Evolutionary conservation across 1,140 invertebrate genomes (phyloP), one percentile per base, ranked within the genome.

Genomic region (Euura saliciscinereae): DNA sequence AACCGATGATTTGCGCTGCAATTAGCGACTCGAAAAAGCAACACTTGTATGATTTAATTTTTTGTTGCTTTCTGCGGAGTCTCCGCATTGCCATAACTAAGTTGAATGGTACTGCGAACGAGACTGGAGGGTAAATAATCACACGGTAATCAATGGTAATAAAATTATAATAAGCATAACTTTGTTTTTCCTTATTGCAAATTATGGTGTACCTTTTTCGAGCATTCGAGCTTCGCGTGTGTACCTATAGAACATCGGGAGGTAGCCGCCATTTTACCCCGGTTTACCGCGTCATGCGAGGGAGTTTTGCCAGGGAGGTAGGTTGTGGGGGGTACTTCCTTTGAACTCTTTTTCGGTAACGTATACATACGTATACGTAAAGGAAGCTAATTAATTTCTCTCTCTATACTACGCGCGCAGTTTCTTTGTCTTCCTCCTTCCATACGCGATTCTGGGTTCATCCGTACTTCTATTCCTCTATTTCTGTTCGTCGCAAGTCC

Each of bases 331-430:
- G 77, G 72, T 76, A 81, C 78, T 83, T 79, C 79, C 82, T 84
- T 82, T 83, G 82, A 84, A 82, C 82, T 78, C 75, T 77, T 80
- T 79, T 81, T 79, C 75, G 76, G 76, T 70, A 80, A 81, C 78
- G 77, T 76, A 28, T 76, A 28, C 28, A 28, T 28, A 28, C 28
- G 28, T 28, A 28, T 28, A 28, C 28, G 28, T 1, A 74, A 75
- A 59, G 51, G 51, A 73, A 78, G 77, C 80, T 82, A 84, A 83
- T 84, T 83, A 84, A 84, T 82, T 83, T 79, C 76, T 75, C 80
- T 78, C 43, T 74, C 74, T 72, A n/a, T n/a, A n/a, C n/a, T n/a
- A 69, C 65, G 43, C 44, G 42, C 69, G 59, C 65, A 51, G 44
- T 69, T 64, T 59, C 51, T 59, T 59, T 59, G 51, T 59, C 51